Percentiles rank a stretch among this genome's conserved stretches.
Evolutionary conservation across 2,113 vertebrate species (phyloP).

Genomic region (Cololabis saira): DNA sequence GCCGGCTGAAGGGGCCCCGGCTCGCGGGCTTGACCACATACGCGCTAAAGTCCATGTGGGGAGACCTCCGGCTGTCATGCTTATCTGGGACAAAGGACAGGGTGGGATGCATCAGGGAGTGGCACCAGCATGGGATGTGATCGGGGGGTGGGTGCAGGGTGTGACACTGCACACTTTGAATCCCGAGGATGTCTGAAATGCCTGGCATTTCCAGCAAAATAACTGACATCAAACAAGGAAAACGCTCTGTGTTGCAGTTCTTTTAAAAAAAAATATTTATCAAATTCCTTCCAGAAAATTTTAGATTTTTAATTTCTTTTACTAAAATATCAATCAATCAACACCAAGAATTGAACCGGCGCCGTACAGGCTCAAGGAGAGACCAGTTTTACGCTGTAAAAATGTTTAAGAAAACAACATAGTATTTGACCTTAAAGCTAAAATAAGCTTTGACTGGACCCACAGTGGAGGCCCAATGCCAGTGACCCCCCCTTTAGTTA

Average conservation of each 20-base stretch:
- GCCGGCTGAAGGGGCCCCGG: conserved; percentile 50
- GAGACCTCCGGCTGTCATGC: conserved; percentile 61
- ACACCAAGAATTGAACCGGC: conserved; percentile 43
- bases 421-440: conserved; percentile 29
- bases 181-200: conserved; percentile 29
- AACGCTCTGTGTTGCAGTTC: no score
- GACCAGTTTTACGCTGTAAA: conserved; percentile 16
- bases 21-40: conserved; percentile 31
- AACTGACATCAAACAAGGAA: no score
- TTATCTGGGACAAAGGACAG: conserved; percentile 29
- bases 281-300: not conserved
- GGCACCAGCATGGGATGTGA: conserved; percentile 17
- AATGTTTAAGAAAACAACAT: not conserved
- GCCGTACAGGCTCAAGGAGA: conserved; percentile 32
- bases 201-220: not conserved
- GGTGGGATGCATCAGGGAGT: conserved; percentile 6
- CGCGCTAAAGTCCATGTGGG: conserved; percentile 14
- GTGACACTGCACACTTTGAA: conserved; percentile 41
- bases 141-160: conserved; percentile 16
- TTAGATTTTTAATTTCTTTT: conserved; percentile 9
- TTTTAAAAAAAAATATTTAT: not conserved
- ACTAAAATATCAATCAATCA: conserved; percentile 12
- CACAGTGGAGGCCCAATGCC: conserved; percentile 29
- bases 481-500: no score
- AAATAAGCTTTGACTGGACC: conserved; percentile 52